Percentiles rank a stretch among this genome's conserved stretches.
phyloP scores from a whole-genome alignment of 2,888 invertebrate species.

The Microctonus aethiopoides region DNA sequence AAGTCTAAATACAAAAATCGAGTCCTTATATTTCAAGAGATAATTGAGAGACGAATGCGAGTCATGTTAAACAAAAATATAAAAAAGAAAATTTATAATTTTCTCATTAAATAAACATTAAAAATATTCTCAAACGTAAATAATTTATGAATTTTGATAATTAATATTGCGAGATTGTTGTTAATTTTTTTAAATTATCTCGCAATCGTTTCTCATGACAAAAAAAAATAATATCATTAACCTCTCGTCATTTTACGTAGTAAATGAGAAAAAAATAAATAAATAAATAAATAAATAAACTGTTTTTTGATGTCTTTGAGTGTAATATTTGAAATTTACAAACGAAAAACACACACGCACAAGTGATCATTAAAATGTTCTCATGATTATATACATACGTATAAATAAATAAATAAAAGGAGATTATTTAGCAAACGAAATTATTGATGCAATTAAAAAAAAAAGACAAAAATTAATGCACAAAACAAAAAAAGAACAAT shows the following conservation, averaged over 20 bases:
- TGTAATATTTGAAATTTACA: constrained; percentile 65
- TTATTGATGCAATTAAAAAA: neutral
- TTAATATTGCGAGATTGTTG: neutral
- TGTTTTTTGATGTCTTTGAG: constrained; percentile 66
- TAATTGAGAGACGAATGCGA: neutral
- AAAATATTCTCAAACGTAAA: too few relatives aligned
- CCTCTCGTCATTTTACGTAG: constrained; percentile 30
- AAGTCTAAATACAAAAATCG: neutral
- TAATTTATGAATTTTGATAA: neutral
- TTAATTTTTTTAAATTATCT: neutral
- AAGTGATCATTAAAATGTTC: constrained; percentile 60
- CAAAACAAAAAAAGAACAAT: neutral
- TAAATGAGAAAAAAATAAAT: constrained; percentile 17
- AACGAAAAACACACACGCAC: constrained; percentile 63
- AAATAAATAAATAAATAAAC: constrained; percentile 36
- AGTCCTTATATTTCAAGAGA: too few relatives aligned
- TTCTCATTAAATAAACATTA: too few relatives aligned
- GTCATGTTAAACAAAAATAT: neutral
- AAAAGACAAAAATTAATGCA: neutral
- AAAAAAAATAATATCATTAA: constrained; percentile 31
- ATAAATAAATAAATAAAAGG: constrained; percentile 25
- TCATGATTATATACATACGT: constrained; percentile 54
- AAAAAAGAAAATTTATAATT: too few relatives aligned
- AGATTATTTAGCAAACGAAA: constrained; percentile 13
- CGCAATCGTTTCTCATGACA: neutral